A percentile compares a stretch with the other conserved stretches of the same genome.
These are phyloP conservation scores for Hormaphis cornu DNA, from an alignment of 1,140 invertebrate species.

Conservation along the genomic window DNA sequence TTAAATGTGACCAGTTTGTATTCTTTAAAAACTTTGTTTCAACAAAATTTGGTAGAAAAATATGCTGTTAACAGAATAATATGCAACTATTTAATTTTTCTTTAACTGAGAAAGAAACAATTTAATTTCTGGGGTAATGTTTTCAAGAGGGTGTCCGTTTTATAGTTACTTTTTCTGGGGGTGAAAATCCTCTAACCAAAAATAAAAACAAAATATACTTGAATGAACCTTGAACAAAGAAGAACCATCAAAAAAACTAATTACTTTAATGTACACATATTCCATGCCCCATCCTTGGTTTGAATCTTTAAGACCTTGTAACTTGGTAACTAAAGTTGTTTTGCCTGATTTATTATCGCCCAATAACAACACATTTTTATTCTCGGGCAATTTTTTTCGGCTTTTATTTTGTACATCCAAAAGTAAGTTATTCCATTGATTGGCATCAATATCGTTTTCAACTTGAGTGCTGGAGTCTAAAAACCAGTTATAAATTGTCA, in stretches of 20 bases:
- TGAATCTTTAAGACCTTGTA: constrained; percentile 88
- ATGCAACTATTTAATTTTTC: too few relatives aligned
- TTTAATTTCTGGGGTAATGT: too few relatives aligned
- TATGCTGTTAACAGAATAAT: too few relatives aligned
- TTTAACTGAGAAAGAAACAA: too few relatives aligned
- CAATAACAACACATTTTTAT: constrained; percentile 40
- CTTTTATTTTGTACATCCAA: constrained; percentile 27
- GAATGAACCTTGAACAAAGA: neutral
- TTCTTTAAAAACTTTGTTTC: too few relatives aligned
- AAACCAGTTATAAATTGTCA: too few relatives aligned
- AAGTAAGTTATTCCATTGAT: constrained; percentile 23
- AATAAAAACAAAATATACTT: neutral
- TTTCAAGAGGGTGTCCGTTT: too few relatives aligned
- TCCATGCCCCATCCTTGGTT: constrained; percentile 96
- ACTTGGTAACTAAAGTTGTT: constrained; percentile 89
- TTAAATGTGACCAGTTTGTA: too few relatives aligned
- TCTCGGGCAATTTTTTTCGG: constrained; percentile 17
- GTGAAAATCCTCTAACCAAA: too few relatives aligned
- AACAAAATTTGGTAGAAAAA: too few relatives aligned
- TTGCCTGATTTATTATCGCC: constrained; percentile 95
- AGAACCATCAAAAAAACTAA: neutral
- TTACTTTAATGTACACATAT: constrained; percentile 95
- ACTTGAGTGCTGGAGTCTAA: neutral
- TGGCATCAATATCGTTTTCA: neutral
- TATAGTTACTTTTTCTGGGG: too few relatives aligned